Conservation (phyloP, 2,888 invertebrate genomes). For the Opisthograptis luteolata region DNA sequence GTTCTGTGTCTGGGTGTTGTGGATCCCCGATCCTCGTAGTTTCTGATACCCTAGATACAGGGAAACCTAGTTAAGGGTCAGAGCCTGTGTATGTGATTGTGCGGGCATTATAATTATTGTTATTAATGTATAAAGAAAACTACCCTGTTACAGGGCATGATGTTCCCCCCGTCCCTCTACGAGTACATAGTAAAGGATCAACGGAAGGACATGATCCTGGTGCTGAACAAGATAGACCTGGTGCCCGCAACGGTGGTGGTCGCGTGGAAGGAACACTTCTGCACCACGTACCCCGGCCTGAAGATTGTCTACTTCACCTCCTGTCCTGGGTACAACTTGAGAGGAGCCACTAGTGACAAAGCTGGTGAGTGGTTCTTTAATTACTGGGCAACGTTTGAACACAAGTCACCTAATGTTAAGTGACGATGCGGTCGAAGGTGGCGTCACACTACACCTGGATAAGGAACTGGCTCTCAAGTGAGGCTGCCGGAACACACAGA, state of each 20-base stretch:
- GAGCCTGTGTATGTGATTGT: too few relatives aligned
- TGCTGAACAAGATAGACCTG: conserved; percentile 96
- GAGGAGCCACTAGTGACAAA: conserved; percentile 82
- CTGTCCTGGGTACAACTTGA: conserved; percentile 89
- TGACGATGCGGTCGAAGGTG: too few relatives aligned
- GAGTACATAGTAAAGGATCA: conserved; percentile 89
- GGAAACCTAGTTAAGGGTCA: too few relatives aligned
- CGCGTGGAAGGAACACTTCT: conserved; percentile 94
- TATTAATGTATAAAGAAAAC: not conserved
- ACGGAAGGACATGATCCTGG: conserved; percentile 93
- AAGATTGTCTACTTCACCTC: conserved; percentile 93
- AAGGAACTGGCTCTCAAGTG: too few relatives aligned
- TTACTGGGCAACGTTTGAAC: too few relatives aligned
- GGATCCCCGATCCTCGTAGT: too few relatives aligned
- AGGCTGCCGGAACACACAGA: too few relatives aligned
- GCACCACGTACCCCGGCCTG: conserved; percentile 81
- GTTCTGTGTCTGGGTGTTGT: too few relatives aligned
- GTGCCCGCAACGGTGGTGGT: conserved; percentile 91
- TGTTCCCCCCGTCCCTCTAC: conserved; percentile 96
- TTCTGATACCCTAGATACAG: too few relatives aligned
- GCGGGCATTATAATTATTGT: not conserved
- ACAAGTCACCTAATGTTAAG: too few relatives aligned
- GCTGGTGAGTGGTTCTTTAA: too few relatives aligned
- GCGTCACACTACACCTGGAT: too few relatives aligned
- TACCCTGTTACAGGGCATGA: conserved; percentile 82